A percentile compares a stretch with the other conserved stretches of the same genome.
Evolutionary conservation across 1,140 invertebrate species (phyloP).

Genomic region (Cydia strobilella): DNA sequence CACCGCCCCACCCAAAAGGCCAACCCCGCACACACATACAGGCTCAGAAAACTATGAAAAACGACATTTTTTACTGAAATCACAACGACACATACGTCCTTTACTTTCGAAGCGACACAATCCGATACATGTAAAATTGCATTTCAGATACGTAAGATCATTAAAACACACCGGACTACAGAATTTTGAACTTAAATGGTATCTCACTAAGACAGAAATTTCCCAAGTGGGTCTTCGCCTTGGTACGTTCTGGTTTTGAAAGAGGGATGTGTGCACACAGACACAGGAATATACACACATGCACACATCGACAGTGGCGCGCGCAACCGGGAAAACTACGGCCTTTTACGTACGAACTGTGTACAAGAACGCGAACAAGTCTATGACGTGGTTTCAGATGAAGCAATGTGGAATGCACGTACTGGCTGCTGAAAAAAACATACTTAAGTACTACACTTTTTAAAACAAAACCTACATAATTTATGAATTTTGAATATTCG

Average conservation of each 20-base stretch:
- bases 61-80: neutral
- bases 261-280: constrained; percentile 40
- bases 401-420: neutral
- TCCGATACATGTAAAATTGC: neutral
- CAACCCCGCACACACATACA: constrained; percentile 66
- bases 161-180: neutral
- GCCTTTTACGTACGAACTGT: constrained; percentile 77
- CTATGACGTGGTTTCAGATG: constrained; percentile 48
- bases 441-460: too few relatives aligned
- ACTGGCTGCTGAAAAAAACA: neutral
- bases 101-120: neutral
- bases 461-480: too few relatives aligned
- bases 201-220: neutral
- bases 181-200: neutral
- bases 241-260: neutral
- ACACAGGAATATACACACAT: constrained; percentile 47
- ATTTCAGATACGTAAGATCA: neutral
- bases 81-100: neutral
- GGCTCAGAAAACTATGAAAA: constrained; percentile 22
- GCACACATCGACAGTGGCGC: constrained; percentile 50
- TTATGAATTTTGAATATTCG: too few relatives aligned
- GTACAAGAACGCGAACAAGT: constrained; percentile 66
- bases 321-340: constrained; percentile 78
- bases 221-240: neutral
- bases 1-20: constrained; percentile 66